A percentile compares a stretch with the other conserved stretches of the same genome.
These are phyloP conservation scores for Chymomyza fuscimana DNA, from an alignment of 2,888 invertebrate genomes.

Conservation along the genomic window DNA sequence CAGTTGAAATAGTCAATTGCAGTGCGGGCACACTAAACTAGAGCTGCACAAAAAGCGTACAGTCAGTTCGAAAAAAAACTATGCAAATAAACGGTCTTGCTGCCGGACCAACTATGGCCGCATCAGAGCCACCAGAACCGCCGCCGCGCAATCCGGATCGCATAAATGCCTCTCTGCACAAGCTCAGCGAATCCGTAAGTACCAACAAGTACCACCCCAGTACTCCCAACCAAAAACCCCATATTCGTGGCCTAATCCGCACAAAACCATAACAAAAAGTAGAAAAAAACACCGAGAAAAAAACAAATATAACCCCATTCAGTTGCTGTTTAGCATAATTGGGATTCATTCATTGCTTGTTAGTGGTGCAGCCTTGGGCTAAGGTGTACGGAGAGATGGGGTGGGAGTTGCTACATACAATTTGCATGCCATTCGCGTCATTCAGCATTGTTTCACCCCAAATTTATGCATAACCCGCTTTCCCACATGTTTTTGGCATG, in stretches of 20 bases:
- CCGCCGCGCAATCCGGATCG: slow-evolving; percentile 80
- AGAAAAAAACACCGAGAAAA: slow-evolving; percentile 1
- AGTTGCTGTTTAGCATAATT: slow-evolving; percentile 72
- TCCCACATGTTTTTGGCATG: not conserved
- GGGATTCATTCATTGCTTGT: slow-evolving; percentile 69
- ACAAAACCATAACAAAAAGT: slow-evolving; percentile 23
- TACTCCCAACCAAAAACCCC: slow-evolving; percentile 18
- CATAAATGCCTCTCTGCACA: slow-evolving; percentile 80
- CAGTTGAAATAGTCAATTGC: slow-evolving; percentile 46
- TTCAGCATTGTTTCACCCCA: slow-evolving; percentile 42
- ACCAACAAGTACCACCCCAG: slow-evolving; percentile 50
- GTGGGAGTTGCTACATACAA: slow-evolving; percentile 40
- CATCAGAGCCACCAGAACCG: slow-evolving; percentile 80
- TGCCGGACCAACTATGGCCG: slow-evolving; percentile 79
- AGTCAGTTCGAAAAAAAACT: slow-evolving; percentile 47
- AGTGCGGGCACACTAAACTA: slow-evolving; percentile 3
- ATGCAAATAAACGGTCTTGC: slow-evolving; percentile 80
- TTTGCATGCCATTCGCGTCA: slow-evolving; percentile 60
- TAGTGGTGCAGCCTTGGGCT: slow-evolving; percentile 34
- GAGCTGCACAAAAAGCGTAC: not conserved
- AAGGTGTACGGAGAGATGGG: slow-evolving; percentile 8
- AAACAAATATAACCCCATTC: slow-evolving; percentile 36
- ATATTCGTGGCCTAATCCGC: slow-evolving; percentile 30
- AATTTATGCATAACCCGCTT: slow-evolving; percentile 43
- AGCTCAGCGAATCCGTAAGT: slow-evolving; percentile 80